Percentiles rank a stretch among this genome's conserved stretches.
Evolutionary conservation across 2,113 vertebrate genomes (phyloP).

Genomic region (Glaucidium brasilianum): DNA sequence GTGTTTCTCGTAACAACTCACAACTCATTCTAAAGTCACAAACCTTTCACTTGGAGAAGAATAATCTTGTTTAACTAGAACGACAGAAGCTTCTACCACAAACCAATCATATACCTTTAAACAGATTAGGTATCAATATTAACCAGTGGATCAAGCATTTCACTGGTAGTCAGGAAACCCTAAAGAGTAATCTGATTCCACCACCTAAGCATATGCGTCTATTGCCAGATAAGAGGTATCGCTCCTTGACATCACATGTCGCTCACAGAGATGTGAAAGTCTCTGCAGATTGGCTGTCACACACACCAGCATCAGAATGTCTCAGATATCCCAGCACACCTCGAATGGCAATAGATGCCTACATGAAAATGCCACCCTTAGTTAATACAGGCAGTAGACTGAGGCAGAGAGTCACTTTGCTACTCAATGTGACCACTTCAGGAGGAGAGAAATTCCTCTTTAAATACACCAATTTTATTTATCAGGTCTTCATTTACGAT

Average conservation of each 20-base stretch:
- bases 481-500: background rate
- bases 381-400: background rate
- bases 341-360: background rate
- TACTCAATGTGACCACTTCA: background rate
- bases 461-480: background rate
- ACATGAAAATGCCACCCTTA: background rate
- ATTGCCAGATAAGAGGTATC: background rate
- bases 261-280: background rate
- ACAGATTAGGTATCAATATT: background rate
- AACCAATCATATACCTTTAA: background rate
- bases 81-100: background rate
- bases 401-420: background rate
- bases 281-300: background rate
- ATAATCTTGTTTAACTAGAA: background rate
- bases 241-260: too few species aligned
- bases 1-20: background rate
- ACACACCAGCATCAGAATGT: fast-evolving
- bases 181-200: background rate
- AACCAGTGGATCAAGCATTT: background rate
- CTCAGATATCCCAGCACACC: background rate
- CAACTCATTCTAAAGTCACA: background rate
- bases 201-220: background rate
- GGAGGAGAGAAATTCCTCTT: background rate
- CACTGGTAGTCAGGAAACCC: background rate
- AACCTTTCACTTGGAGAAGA: background rate